phyloP scores from a whole-genome alignment of 2,113 vertebrate genomes.

The Mormyrus lacerda region DNA sequence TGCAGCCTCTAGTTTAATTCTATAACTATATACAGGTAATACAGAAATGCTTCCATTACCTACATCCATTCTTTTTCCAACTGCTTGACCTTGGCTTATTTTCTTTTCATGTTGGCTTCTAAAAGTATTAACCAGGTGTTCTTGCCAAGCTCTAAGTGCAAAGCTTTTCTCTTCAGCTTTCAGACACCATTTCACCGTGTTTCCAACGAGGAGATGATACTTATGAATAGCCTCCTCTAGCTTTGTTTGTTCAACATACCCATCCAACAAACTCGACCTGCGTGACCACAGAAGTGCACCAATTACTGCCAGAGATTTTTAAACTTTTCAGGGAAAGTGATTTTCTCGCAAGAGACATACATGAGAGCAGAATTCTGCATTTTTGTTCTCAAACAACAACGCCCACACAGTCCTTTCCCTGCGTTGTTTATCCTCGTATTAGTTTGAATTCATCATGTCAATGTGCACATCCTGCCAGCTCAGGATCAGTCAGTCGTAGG shows the following conservation, averaged over 20 bases:
- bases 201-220: neutral
- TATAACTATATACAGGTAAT: too few species aligned
- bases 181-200: neutral
- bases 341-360: neutral
- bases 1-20: too few species aligned
- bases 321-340: neutral
- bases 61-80: neutral
- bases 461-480: neutral
- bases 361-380: neutral
- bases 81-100: neutral
- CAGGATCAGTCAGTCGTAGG: neutral
- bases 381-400: neutral
- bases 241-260: slow-evolving; percentile 11
- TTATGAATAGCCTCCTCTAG: neutral
- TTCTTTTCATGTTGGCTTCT: neutral
- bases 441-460: neutral
- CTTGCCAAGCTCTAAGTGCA: neutral
- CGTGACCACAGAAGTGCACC: neutral
- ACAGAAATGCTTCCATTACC: neutral
- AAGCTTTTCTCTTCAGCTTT: neutral
- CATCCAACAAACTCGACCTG: slow-evolving; percentile 23
- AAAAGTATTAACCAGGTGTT: neutral
- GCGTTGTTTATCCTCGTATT: neutral
- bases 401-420: neutral
- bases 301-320: slow-evolving; percentile 11